A percentile compares a stretch with the other conserved stretches of the same genome.
phyloP scores from a whole-genome alignment of 2,113 vertebrate species.

The Anoura caudifer region DNA sequence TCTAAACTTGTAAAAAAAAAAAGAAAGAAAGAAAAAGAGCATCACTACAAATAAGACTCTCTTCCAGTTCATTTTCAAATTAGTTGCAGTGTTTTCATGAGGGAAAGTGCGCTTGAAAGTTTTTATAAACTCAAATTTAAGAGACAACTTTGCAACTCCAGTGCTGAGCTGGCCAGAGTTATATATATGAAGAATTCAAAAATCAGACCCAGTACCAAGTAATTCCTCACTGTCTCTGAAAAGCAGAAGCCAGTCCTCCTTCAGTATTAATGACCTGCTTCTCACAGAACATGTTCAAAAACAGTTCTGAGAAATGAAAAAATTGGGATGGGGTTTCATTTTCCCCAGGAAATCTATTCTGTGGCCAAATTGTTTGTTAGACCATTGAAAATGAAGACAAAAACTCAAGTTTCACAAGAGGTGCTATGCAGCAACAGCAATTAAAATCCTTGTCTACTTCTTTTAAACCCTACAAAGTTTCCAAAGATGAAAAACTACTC shows the following conservation, averaged over 20 bases:
- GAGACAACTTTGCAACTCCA: not conserved
- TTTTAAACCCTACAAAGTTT: conserved; percentile 42
- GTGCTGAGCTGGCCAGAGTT: not conserved
- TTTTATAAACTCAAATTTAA: conserved; percentile 27
- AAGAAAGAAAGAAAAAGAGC: not conserved
- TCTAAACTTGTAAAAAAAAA: not conserved
- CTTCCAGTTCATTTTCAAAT: not conserved
- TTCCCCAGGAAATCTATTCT: not conserved
- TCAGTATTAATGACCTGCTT: conserved; percentile 37
- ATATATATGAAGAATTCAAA: not conserved
- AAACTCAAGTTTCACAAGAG: conserved; percentile 54
- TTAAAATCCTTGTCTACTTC: conserved; percentile 50
- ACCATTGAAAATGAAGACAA: conserved; percentile 54
- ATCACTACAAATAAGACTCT: not conserved
- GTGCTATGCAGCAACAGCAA: conserved; percentile 21
- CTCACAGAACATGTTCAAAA: not conserved
- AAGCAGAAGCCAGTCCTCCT: conserved; percentile 19
- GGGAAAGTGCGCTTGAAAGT: not conserved
- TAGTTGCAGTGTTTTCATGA: not conserved
- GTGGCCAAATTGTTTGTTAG: conserved; percentile 60
- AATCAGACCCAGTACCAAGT: not conserved
- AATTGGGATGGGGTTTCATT: not conserved
- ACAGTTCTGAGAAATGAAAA: conserved; percentile 49
- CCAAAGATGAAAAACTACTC: conserved; percentile 44
- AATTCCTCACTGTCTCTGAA: not conserved